Evolutionary conservation across 2,113 vertebrate species (phyloP).

Genomic region (Pachycephala philippinensis): DNA sequence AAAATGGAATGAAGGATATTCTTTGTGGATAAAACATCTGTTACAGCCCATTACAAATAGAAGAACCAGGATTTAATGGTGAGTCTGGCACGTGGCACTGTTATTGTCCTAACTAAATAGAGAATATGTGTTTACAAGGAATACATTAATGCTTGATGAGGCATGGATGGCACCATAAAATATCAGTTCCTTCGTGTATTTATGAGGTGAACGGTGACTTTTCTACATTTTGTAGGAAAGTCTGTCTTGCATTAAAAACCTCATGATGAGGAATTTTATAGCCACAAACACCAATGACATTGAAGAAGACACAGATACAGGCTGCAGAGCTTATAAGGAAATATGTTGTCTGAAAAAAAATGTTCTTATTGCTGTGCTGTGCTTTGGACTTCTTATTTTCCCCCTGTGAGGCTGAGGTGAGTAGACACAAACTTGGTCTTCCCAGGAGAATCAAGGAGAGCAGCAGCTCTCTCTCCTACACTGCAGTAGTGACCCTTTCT

Average conservation of each 20-base stretch:
- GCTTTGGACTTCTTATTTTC: not conserved
- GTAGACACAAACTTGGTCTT: not conserved
- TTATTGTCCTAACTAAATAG: slow-evolving; percentile 37
- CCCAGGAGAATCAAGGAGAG: not conserved
- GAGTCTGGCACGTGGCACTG: not conserved
- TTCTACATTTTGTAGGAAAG: not conserved
- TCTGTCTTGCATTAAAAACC: not conserved
- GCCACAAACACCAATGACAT: not conserved
- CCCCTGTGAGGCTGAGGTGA: not conserved
- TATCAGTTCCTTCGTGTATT: not conserved
- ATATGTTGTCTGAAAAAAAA: not conserved
- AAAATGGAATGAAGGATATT: not conserved
- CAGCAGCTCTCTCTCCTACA: rapidly evolving
- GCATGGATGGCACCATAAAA: slow-evolving; percentile 3
- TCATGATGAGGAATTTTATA: not conserved
- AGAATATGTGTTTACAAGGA: slow-evolving; percentile 48
- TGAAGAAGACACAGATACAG: not conserved
- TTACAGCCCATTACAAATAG: slow-evolving; percentile 3
- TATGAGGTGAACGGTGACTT: slow-evolving; percentile 6
- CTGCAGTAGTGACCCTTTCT: not conserved
- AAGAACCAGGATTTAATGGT: slow-evolving; percentile 9
- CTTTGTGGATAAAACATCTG: slow-evolving; percentile 37
- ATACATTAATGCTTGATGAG: slow-evolving; percentile 25
- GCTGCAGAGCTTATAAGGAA: not conserved
- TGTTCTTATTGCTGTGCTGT: not conserved